phyloP scores from a whole-genome alignment of 2,113 vertebrate genomes.

The Hypanus sabinus region DNA sequence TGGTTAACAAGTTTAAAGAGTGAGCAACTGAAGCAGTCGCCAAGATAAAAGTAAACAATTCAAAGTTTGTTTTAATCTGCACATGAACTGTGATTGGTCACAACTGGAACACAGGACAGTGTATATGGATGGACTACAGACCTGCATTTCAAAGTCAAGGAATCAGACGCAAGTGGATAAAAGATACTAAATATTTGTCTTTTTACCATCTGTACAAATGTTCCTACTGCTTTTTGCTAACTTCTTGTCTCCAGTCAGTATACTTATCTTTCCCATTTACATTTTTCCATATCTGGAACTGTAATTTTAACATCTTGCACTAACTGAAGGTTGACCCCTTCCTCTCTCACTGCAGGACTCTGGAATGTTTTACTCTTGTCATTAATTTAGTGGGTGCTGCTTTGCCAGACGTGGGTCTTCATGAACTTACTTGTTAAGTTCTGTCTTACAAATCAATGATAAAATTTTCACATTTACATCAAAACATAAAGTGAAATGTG shows the following conservation, averaged over 20 bases:
- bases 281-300: not conserved
- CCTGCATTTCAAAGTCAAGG: not conserved
- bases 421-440: not conserved
- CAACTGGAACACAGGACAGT: not conserved
- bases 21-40: not conserved
- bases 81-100: not conserved
- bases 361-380: not conserved
- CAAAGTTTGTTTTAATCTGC: not conserved
- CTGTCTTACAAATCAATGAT: not conserved
- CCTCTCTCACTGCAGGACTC: no score
- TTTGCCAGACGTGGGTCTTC: not conserved
- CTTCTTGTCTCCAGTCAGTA: not conserved
- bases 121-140: not conserved
- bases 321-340: not conserved
- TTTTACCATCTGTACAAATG: not conserved
- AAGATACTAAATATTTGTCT: not conserved
- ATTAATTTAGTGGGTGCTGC: not conserved
- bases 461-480: no score
- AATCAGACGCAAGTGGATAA: not conserved
- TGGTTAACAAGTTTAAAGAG: not conserved
- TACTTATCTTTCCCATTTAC: not conserved
- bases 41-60: not conserved
- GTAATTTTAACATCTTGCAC: not conserved
- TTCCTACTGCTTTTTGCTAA: not conserved
- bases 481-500: no score